Percentiles rank a stretch among this genome's conserved stretches.
Evolutionary conservation across 2,797 vertebrate genomes (phyloP).

Genomic region (Coracias cyanogaster): DNA sequence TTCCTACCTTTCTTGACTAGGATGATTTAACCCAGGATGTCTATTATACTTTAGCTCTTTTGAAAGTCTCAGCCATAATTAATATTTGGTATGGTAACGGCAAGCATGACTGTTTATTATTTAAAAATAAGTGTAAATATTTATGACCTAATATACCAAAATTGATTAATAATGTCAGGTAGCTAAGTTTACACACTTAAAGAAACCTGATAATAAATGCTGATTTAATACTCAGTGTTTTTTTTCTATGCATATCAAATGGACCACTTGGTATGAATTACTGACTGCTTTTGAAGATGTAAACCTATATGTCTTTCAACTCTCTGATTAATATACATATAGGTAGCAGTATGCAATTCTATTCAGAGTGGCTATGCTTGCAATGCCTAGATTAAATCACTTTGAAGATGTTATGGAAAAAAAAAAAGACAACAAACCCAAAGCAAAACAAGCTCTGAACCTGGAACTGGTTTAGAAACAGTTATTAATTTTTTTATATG

Average conservation of each 20-base stretch:
- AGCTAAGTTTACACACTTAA: background rate
- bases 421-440: background rate
- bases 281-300: background rate
- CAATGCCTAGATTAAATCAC: background rate
- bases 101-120: background rate
- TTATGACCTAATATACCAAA: background rate
- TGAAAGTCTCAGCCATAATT: background rate
- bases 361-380: background rate
- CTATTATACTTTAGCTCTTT: background rate
- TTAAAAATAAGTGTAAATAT: constrained; percentile 11
- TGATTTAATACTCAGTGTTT: constrained; percentile 29
- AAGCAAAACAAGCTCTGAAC: background rate
- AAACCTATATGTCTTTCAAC: background rate
- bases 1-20: background rate
- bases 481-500: background rate
- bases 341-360: background rate
- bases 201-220: background rate
- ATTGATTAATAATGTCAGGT: background rate
- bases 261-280: constrained; percentile 4
- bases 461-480: background rate
- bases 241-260: constrained; percentile 6
- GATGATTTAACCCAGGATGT: background rate
- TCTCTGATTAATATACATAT: background rate
- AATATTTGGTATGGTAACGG: background rate
- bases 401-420: background rate